A percentile compares a stretch with the other conserved stretches of the same genome.
These are phyloP conservation scores for Drosophila setosimentum DNA, from an alignment of 2,888 invertebrate genomes.

Conservation along the genomic window DNA sequence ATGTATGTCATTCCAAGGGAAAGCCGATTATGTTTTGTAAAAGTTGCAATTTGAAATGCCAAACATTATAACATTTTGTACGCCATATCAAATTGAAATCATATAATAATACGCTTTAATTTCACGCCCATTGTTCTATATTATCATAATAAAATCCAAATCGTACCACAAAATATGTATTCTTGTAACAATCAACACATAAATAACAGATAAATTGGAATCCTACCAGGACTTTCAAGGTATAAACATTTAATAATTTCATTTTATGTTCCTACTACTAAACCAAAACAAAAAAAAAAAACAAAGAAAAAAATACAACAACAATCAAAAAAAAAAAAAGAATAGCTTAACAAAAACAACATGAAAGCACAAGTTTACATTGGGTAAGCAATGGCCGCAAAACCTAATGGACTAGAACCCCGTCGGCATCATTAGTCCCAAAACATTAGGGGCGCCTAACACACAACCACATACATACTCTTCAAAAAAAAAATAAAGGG, in stretches of 20 bases:
- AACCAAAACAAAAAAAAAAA: slow-evolving; percentile 27
- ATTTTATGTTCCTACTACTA: slow-evolving; percentile 59
- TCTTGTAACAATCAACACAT: slow-evolving; percentile 69
- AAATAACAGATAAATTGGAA: slow-evolving; percentile 85
- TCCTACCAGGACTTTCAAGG: slow-evolving; percentile 86
- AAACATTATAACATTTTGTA: slow-evolving; percentile 18
- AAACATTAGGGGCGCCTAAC: slow-evolving; percentile 29
- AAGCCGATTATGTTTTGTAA: slow-evolving; percentile 14
- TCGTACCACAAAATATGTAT: slow-evolving; percentile 63
- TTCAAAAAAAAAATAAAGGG: slow-evolving; percentile 40
- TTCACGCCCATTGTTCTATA: slow-evolving; percentile 69
- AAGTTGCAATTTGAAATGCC: slow-evolving; percentile 53
- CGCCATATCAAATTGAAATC: slow-evolving; percentile 45
- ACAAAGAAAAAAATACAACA: slow-evolving; percentile 20
- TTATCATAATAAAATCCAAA: slow-evolving; percentile 47
- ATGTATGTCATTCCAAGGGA: background rate
- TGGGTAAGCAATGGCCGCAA: slow-evolving; percentile 64
- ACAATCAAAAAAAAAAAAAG: slow-evolving; percentile 7
- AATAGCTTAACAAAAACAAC: slow-evolving; percentile 22
- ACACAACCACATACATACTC: slow-evolving; percentile 6
- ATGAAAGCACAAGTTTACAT: slow-evolving; percentile 52
- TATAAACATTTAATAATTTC: slow-evolving; percentile 83
- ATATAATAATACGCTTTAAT: slow-evolving; percentile 75
- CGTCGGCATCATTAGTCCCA: slow-evolving; percentile 67
- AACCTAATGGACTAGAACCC: slow-evolving; percentile 76